Conservation (phyloP, 2,113 vertebrate genomes). For the Saguinus midas region DNA sequence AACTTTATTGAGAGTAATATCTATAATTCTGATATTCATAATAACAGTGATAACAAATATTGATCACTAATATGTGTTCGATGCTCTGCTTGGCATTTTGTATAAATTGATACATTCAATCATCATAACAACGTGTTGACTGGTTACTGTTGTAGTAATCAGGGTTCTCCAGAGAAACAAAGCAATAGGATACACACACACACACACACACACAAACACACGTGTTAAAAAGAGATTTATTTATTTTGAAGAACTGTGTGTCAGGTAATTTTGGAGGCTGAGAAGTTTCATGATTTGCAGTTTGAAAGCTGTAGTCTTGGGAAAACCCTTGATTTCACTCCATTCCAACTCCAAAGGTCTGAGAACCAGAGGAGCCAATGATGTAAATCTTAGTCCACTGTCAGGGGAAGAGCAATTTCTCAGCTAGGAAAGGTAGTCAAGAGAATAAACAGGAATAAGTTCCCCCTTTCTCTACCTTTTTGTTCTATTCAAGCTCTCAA, state of each 20-base stretch:
- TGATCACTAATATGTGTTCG: neutral
- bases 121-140: too few species aligned
- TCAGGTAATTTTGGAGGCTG: neutral
- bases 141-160: neutral
- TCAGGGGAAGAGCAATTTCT: neutral
- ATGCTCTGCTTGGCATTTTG: neutral
- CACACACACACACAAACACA: neutral
- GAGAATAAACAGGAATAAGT: neutral
- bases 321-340: neutral
- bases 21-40: neutral
- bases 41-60: neutral
- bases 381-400: neutral
- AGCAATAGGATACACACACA: neutral
- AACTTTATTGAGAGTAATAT: neutral
- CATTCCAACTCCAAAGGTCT: neutral
- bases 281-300: neutral
- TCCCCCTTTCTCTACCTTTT: neutral
- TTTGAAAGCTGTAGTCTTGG: neutral
- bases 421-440: neutral
- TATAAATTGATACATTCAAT: neutral
- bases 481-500: too few species aligned
- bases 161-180: neutral
- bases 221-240: neutral
- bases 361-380: neutral
- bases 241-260: neutral